Conservation (phyloP, 23 tunicate genomes). For the Diplosoma virens region DNA sequence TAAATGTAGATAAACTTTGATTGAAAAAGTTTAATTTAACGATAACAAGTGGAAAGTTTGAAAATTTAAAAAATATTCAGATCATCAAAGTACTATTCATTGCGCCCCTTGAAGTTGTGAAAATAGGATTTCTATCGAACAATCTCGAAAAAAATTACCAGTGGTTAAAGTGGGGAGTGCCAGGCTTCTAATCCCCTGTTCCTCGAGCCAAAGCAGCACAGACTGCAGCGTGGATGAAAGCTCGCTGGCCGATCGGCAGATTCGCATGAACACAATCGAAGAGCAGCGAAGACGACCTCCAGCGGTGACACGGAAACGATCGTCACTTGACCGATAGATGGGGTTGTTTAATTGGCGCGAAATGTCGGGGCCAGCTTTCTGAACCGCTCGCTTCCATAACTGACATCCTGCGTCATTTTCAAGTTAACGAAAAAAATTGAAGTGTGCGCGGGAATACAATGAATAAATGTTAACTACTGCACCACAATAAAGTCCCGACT, state of each 20-base stretch:
- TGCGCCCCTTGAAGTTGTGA: too few relatives aligned
- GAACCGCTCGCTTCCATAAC: neutral
- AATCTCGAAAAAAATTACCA: too few relatives aligned
- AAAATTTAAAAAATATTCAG: too few relatives aligned
- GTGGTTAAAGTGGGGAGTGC: constrained; percentile 63
- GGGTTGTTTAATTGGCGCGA: neutral
- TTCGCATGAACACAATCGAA: constrained; percentile 11
- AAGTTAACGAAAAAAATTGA: too few relatives aligned
- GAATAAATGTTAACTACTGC: neutral
- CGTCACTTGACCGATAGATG: neutral
- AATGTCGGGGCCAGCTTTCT: constrained; percentile 35
- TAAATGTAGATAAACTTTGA: too few relatives aligned
- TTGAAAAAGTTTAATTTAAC: too few relatives aligned
- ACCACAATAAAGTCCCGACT: neutral
- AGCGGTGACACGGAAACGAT: constrained; percentile 28
- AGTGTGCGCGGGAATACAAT: neutral
- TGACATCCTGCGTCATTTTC: neutral
- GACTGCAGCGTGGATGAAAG: neutral
- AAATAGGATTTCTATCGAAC: too few relatives aligned
- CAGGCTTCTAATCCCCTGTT: constrained; percentile 4
- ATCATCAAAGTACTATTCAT: too few relatives aligned
- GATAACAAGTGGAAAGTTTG: too few relatives aligned
- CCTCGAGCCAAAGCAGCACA: constrained; percentile 20
- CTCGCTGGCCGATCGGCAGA: constrained; percentile 8
- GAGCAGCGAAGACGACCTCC: constrained; percentile 35